A percentile compares a stretch with the other conserved stretches of the same genome.
These are phyloP conservation scores for Drosophila navojoa DNA, from an alignment of 1,140 invertebrate species.

Conservation along the genomic window DNA sequence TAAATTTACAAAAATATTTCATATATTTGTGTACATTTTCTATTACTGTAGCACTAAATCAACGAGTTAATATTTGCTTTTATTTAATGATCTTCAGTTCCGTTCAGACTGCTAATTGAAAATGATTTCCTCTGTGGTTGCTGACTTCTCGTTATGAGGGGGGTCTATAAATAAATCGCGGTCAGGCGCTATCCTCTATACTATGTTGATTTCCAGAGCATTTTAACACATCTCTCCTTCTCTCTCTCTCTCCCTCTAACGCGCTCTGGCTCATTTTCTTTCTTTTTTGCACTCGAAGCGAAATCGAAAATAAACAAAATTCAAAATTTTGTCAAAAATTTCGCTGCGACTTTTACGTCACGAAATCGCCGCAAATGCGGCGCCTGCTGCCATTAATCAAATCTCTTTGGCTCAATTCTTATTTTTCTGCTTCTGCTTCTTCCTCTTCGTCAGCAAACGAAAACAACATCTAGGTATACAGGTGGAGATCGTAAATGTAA, in stretches of 20 bases:
- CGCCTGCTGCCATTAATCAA: conserved; percentile 31
- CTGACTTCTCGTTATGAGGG: not conserved
- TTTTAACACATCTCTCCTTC: not conserved
- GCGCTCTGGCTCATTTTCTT: not conserved
- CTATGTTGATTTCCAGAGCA: conserved; percentile 5
- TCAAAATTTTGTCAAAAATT: not conserved
- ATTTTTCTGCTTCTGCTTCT: not conserved
- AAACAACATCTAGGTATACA: not conserved
- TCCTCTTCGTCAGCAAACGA: conserved; percentile 7
- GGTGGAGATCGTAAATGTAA: not conserved
- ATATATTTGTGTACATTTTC: too few relatives aligned
- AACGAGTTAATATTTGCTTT: not conserved
- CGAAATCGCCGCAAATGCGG: conserved; percentile 13
- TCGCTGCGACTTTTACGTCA: conserved; percentile 28
- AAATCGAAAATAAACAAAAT: conserved; percentile 1
- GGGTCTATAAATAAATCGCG: conserved; percentile 1
- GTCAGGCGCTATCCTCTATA: not conserved
- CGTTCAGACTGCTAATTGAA: conserved; percentile 9
- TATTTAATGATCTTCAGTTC: conserved; percentile 1
- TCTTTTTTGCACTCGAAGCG: not conserved
- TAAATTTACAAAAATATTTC: too few relatives aligned
- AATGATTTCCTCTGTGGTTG: not conserved
- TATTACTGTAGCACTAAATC: too few relatives aligned
- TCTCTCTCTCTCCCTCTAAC: not conserved
- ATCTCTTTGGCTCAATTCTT: conserved; percentile 13